A percentile compares a stretch with the other conserved stretches of the same genome.
Conservation (phyloP, 2,888 invertebrate genomes). For the Cephus pulcher region DNA sequence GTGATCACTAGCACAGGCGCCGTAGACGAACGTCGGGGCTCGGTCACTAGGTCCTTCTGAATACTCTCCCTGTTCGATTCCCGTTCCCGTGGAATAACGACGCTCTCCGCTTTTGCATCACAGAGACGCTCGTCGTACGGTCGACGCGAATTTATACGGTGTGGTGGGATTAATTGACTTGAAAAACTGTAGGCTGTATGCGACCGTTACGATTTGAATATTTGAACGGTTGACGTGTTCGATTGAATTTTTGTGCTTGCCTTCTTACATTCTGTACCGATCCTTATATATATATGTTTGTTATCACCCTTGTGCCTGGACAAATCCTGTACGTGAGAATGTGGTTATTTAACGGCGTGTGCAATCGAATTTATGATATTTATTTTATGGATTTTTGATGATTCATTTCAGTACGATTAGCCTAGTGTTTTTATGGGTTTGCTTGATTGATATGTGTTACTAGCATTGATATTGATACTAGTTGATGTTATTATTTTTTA, state of each 20-base stretch:
- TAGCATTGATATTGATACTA: background rate
- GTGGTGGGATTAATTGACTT: background rate
- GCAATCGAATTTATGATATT: background rate
- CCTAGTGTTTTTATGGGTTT: background rate
- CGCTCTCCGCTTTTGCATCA: background rate
- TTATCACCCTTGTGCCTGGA: background rate
- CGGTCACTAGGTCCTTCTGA: background rate
- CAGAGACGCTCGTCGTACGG: background rate
- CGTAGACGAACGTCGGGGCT: background rate
- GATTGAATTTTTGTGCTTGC: background rate
- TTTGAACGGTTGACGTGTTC: background rate
- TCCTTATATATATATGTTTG: background rate
- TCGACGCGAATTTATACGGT: background rate
- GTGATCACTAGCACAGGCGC: background rate
- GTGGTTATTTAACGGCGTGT: background rate
- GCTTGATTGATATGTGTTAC: background rate
- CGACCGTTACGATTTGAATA: background rate
- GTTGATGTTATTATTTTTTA: background rate
- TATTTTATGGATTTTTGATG: background rate
- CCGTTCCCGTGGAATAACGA: background rate
- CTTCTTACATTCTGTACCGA: background rate
- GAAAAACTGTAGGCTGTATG: background rate
- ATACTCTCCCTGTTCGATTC: background rate
- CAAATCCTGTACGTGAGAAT: background rate
- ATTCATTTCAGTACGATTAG: too few relatives aligned